Base-by-base conservation (phyloP, 2,113 vertebrate genomes). In the Mionectes macconnelli region DNA sequence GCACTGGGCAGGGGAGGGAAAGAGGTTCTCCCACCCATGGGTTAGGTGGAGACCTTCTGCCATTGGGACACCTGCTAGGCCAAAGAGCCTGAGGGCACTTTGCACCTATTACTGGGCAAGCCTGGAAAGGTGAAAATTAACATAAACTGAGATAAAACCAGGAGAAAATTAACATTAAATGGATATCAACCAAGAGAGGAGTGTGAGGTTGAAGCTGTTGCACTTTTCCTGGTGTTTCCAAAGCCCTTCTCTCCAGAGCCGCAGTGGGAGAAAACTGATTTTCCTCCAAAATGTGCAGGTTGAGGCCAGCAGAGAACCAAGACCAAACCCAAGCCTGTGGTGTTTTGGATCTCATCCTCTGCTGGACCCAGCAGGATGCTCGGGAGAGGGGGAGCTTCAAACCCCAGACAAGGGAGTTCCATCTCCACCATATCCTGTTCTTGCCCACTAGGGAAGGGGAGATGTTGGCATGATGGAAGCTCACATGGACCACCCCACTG, bases 71-170 rank as follows among this genome's bases (percentile, higher is more conserved):
- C 37, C 55, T 0, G 1, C 45, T 56, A 60, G 73, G 84, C 53
- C 47, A 21, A 42, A 35, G 33, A 47, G 78, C 86, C 60, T 4
- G 2, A n/a, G 79, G 89, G 75, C 79, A 78, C 28, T 56, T 70
- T 1, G 0, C 0, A 1, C 37, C 45, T 9, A 2, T 16, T 0
- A 7, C 30, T 2, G 10, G 39, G 68, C 76, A n/a, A 1, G 30
- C 66, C 60, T 11, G 33, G 35, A 37, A 57, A 70, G 28, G 28
- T 1, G 3, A 18, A 78, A 84, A 86, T 64, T 44, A 59, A 33
- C 53, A 56, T 30, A 49, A 74, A 53, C 27, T 6, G 1, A 79
- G 90, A 79, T 33, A 55, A 84, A 85, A 31, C 3, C 40, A 28
- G 9, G 60, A 73, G 18, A 62, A 67, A 69, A 91, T 56, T n/a